Conservation (phyloP, 2,888 invertebrate genomes). For the Leptinotarsa juncta region DNA sequence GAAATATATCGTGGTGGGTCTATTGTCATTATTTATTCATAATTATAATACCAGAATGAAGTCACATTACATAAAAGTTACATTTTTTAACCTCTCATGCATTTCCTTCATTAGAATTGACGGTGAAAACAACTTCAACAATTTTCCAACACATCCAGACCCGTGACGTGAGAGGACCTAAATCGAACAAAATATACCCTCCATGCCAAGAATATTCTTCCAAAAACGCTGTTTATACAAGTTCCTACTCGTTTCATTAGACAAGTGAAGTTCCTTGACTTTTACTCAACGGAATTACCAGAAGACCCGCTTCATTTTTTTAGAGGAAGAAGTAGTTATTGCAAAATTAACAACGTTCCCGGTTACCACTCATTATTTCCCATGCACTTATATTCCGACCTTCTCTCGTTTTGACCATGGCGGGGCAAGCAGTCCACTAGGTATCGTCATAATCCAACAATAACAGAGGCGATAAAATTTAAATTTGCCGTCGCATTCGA, state of each 20-base stretch:
- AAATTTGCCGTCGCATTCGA: conserved; percentile 12
- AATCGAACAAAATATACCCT: neutral
- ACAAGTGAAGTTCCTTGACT: neutral
- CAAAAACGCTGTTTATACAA: too few species aligned
- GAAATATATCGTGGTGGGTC: too few species aligned
- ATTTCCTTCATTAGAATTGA: too few species aligned
- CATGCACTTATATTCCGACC: conserved; percentile 7
- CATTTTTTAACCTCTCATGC: too few species aligned
- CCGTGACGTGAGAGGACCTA: neutral
- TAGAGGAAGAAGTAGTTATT: neutral
- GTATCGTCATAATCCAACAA: conserved; percentile 16
- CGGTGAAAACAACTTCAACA: too few species aligned
- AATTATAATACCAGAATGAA: too few species aligned
- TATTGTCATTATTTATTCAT: too few species aligned
- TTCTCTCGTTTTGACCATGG: conserved; percentile 16
- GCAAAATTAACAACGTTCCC: neutral
- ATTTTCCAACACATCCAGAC: too few species aligned
- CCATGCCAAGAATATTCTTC: neutral
- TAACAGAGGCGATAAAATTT: conserved; percentile 17
- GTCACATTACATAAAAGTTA: too few species aligned
- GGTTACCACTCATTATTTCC: neutral
- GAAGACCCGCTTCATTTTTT: neutral
- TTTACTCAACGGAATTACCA: neutral
- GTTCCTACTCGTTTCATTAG: too few species aligned
- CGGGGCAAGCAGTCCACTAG: conserved; percentile 14